These are phyloP conservation scores for Hemithea aestivaria DNA, from an alignment of 2,888 invertebrate genomes.

Conservation along the genomic window DNA sequence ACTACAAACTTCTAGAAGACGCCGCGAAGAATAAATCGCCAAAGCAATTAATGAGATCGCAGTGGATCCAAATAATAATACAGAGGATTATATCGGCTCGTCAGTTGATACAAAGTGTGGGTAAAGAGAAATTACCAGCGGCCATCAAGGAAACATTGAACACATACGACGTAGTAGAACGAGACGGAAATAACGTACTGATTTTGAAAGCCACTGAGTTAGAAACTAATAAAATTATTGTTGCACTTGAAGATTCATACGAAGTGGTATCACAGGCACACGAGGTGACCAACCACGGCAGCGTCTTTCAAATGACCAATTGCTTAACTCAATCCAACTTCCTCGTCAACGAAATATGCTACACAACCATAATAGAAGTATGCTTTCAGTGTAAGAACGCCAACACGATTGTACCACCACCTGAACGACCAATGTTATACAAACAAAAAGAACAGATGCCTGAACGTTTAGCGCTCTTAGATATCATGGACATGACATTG, in stretches of 20 bases:
- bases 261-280: slow-evolving; percentile 4
- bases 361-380: background rate
- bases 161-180: slow-evolving; percentile 1
- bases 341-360: background rate
- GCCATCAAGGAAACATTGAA: background rate
- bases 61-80: slow-evolving; percentile 1
- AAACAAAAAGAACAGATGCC: background rate
- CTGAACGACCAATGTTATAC: too few relatives aligned
- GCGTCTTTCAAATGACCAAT: background rate
- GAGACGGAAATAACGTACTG: background rate
- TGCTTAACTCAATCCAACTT: background rate
- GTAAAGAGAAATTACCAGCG: background rate
- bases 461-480: background rate
- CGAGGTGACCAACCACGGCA: slow-evolving; percentile 1
- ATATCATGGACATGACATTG: slow-evolving; percentile 4
- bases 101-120: background rate
- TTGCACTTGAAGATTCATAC: slow-evolving; percentile 5
- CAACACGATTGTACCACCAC: background rate
- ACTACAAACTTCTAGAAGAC: slow-evolving; percentile 1
- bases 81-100: background rate
- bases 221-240: background rate
- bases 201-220: too few relatives aligned
- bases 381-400: background rate
- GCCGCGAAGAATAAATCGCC: background rate
- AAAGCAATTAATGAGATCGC: background rate